Percentiles rank a stretch among this genome's conserved stretches.
Evolutionary conservation across 2,888 invertebrate genomes (phyloP).

Genomic region (Timema cristinae): DNA sequence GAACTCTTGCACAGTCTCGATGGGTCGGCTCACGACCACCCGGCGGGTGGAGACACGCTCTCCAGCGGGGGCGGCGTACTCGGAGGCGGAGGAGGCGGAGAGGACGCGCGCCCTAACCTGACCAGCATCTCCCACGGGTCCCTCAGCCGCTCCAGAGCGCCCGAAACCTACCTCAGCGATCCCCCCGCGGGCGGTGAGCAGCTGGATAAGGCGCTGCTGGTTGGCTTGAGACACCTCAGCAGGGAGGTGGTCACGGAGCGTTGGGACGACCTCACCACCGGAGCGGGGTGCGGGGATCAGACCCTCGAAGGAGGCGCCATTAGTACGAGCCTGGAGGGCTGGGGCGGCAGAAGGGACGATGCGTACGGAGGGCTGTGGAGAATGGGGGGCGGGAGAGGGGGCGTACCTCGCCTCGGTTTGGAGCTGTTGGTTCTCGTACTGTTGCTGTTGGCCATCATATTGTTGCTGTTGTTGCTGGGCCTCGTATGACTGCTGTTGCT

Average conservation of each 20-base stretch:
- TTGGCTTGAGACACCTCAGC: slow-evolving; percentile 45
- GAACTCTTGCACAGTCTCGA: slow-evolving; percentile 53
- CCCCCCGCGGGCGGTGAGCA: slow-evolving; percentile 46
- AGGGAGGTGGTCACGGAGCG: slow-evolving; percentile 39
- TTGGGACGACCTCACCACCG: slow-evolving; percentile 36
- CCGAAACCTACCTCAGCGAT: slow-evolving; percentile 42
- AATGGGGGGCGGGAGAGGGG: slow-evolving; percentile 31
- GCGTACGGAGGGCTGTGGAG: slow-evolving; percentile 23
- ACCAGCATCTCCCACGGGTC: slow-evolving; percentile 46
- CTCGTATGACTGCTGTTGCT: slow-evolving; percentile 23
- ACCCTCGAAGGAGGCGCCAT: slow-evolving; percentile 33
- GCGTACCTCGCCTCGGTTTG: not conserved
- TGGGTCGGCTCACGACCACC: slow-evolving; percentile 57
- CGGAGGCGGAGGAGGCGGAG: slow-evolving; percentile 54
- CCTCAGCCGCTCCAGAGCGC: slow-evolving; percentile 41
- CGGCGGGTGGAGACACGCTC: slow-evolving; percentile 57
- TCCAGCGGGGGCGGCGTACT: slow-evolving; percentile 48
- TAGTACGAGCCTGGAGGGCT: slow-evolving; percentile 29
- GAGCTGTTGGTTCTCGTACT: slow-evolving; percentile 11
- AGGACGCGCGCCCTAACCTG: slow-evolving; percentile 53
- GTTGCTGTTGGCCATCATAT: slow-evolving; percentile 14
- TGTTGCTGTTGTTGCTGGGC: slow-evolving; percentile 22
- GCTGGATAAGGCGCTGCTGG: slow-evolving; percentile 50
- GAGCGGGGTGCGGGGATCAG: slow-evolving; percentile 22
- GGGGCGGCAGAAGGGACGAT: slow-evolving; percentile 22